Conservation (phyloP, 2,113 vertebrate genomes). For the Peromyscus polionotus region DNA sequence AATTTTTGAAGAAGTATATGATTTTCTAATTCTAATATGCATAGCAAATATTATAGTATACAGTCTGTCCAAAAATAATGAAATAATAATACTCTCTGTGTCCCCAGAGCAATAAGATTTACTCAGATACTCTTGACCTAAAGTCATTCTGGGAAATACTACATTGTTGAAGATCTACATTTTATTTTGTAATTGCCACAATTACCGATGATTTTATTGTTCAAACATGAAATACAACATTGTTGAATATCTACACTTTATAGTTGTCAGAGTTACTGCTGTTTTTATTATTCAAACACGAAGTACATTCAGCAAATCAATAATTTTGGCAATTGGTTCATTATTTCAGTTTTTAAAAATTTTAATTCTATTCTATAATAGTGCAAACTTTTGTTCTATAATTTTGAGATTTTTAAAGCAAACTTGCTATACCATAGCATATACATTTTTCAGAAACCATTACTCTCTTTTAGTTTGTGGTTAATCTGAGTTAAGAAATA, state of each 20-base stretch:
- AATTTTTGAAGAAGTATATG: background rate
- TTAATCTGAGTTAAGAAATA: slow-evolving; percentile 15
- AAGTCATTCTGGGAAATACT: slow-evolving; percentile 19
- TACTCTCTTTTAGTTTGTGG: background rate
- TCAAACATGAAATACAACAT: slow-evolving; percentile 22
- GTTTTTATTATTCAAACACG: slow-evolving; percentile 42
- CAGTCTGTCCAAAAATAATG: background rate
- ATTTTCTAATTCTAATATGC: background rate
- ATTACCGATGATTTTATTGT: slow-evolving; percentile 39
- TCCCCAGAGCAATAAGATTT: slow-evolving; percentile 1
- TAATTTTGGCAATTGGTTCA: background rate
- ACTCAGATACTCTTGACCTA: background rate
- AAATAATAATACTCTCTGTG: slow-evolving; percentile 3
- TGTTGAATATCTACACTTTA: background rate
- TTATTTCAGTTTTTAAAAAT: slow-evolving; percentile 51
- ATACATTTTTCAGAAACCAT: slow-evolving; percentile 27
- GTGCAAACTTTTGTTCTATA: slow-evolving; percentile 4
- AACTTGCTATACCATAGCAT: background rate
- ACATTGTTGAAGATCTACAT: background rate
- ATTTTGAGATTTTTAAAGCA: slow-evolving; percentile 46
- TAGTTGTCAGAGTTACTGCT: background rate
- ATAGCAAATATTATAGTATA: slow-evolving; percentile 25
- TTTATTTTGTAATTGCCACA: slow-evolving; percentile 23
- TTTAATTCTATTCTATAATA: slow-evolving; percentile 20
- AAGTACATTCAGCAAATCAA: slow-evolving; percentile 24